Percentiles rank a stretch among this genome's conserved stretches.
Evolutionary conservation across 2,888 invertebrate species (phyloP).

Genomic region (Mesochorus sp.): DNA sequence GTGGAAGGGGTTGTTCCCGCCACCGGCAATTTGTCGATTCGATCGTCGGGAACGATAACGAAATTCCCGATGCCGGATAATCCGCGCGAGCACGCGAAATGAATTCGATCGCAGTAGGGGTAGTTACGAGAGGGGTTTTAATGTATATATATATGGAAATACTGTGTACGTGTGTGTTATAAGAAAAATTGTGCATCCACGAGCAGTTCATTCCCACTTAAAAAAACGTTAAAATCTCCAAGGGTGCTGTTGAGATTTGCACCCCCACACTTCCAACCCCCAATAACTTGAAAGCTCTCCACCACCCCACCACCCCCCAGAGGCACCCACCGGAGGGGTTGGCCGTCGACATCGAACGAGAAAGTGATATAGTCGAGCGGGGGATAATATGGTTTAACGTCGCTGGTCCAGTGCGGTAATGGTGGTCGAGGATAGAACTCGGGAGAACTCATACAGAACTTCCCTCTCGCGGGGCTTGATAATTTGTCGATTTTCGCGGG

Average conservation of each 20-base stretch:
- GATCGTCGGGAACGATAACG: slow-evolving; percentile 71
- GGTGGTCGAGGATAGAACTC: slow-evolving; percentile 24
- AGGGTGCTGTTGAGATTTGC: too few species aligned
- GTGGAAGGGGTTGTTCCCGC: slow-evolving; percentile 48
- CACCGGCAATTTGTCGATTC: slow-evolving; percentile 71
- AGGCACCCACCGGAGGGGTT: background rate
- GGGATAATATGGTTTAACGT: slow-evolving; percentile 64
- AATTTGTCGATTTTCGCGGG: slow-evolving; percentile 66
- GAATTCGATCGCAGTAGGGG: slow-evolving; percentile 62
- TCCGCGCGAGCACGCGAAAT: slow-evolving; percentile 69
- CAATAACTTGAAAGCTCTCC: background rate
- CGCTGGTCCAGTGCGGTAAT: slow-evolving; percentile 21
- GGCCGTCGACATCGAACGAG: slow-evolving; percentile 58
- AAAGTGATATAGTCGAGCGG: slow-evolving; percentile 59
- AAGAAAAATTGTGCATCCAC: too few species aligned
- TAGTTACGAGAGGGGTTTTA: slow-evolving; percentile 2
- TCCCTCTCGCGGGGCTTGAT: slow-evolving; percentile 57
- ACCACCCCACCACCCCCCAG: too few species aligned
- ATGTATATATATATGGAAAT: too few species aligned
- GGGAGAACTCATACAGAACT: background rate
- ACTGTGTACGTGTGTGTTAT: too few species aligned
- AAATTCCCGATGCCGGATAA: slow-evolving; percentile 69
- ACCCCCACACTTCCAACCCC: too few species aligned
- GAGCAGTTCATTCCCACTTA: too few species aligned
- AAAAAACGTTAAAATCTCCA: too few species aligned